Base-by-base conservation (phyloP, 1,140 invertebrate species). In the Lepidurus arcticus region DNA sequence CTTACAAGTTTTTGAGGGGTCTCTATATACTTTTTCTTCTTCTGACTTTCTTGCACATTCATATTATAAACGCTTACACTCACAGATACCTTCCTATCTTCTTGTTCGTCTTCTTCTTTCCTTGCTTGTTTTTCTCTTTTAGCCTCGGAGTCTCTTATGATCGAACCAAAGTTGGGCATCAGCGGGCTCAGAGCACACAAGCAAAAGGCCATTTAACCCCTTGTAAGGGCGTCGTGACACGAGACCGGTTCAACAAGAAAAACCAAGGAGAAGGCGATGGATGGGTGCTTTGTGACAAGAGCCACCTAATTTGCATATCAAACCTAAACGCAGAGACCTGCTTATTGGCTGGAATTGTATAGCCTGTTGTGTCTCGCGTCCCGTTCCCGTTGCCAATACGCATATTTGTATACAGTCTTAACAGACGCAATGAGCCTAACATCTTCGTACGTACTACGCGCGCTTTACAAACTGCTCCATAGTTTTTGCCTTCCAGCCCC, bases 201-300 rank as follows among this genome's bases (percentile, higher is more conserved):
- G 21, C 53, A 65, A 65, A 65, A 65, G 53, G 53, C 53, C 13
- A 65, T 65, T 65, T 65, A 65, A 65, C 53, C 53, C 53, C 53
- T 65, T 65, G 53, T 65, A 65, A 65, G 53, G 53, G 53, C 53
- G 53, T 65, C 53, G 53, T 65, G 53, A 65, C 53, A 65, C 53
- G 53, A 65, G 53, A 65, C 53, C 53, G 53, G 53, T 65, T 65
- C 53, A 65, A 65, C 53, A 65, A 65, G 53, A 65, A 65, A 65
- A 65, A 7, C 53, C 53, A 65, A 34, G 34, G 53, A 65, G 53
- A 65, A 65, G 53, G 53, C 53, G 53, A 65, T 65, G 21, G 53
- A 65, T 65, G 53, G 53, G 53, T 65, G 53, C 53, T 65, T 65
- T 65, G 53, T 65, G 53, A 65, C 53, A 65, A 65, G 53, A 65